Conservation (phyloP, 2,888 invertebrate genomes). For the Dryobotodes eremita region DNA sequence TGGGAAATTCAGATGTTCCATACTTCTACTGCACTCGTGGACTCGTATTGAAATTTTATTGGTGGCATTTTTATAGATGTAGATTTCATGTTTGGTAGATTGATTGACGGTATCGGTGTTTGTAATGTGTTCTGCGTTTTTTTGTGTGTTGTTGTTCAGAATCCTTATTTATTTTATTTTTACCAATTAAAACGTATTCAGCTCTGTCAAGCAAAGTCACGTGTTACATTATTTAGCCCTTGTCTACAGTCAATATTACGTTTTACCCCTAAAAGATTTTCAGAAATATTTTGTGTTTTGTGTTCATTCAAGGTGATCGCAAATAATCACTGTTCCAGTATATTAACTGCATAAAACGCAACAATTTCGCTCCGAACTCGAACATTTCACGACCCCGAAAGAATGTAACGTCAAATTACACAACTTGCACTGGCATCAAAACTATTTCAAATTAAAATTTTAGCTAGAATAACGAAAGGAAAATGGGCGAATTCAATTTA, state of each 20-base stretch:
- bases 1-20: slow-evolving; percentile 64
- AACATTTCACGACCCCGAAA: slow-evolving; percentile 17
- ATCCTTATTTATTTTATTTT: neutral
- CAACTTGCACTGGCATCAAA: slow-evolving; percentile 45
- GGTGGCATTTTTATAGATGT: slow-evolving; percentile 54
- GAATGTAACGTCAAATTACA: slow-evolving; percentile 26
- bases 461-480: slow-evolving; percentile 59
- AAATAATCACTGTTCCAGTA: neutral
- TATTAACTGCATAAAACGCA: neutral
- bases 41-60: slow-evolving; percentile 61
- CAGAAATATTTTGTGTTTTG: neutral
- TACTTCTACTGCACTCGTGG: slow-evolving; percentile 54
- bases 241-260: neutral
- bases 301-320: too few relatives aligned
- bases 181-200: neutral
- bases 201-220: neutral
- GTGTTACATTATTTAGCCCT: neutral
- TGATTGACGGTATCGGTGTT: slow-evolving; percentile 34
- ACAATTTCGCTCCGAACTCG: neutral
- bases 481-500: slow-evolving; percentile 84
- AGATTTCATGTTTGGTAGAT: slow-evolving; percentile 38
- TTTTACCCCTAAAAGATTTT: too few relatives aligned
- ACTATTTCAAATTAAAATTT: slow-evolving; percentile 69
- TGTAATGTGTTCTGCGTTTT: slow-evolving; percentile 6
- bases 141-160: neutral